Conservation (phyloP, 2,888 invertebrate species). For the Watsonalla binaria region DNA sequence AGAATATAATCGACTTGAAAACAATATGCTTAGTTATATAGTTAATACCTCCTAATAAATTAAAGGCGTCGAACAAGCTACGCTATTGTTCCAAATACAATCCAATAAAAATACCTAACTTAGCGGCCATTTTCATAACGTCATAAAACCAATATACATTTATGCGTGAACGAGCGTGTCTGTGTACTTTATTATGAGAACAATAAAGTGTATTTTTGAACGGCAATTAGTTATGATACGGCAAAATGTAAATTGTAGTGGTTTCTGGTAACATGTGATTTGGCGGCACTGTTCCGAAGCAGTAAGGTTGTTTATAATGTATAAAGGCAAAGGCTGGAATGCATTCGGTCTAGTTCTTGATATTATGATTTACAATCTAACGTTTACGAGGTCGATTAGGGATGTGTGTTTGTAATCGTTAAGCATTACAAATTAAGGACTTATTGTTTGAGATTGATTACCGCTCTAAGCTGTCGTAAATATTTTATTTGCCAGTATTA, state of each 20-base stretch:
- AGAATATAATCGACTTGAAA: background rate
- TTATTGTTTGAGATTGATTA: slow-evolving; percentile 2
- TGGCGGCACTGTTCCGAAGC: background rate
- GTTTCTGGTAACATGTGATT: slow-evolving; percentile 1
- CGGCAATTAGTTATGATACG: slow-evolving; percentile 17
- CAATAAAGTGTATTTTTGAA: slow-evolving; percentile 22
- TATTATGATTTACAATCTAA: slow-evolving; percentile 38
- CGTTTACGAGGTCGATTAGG: slow-evolving; percentile 38
- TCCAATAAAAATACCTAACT: slow-evolving; percentile 44
- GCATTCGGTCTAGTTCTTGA: slow-evolving; percentile 19
- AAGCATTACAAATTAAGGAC: slow-evolving; percentile 24
- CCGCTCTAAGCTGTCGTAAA: background rate
- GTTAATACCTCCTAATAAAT: background rate
- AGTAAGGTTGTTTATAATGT: background rate
- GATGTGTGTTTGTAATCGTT: slow-evolving; percentile 26
- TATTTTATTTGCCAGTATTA: background rate
- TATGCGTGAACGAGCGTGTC: slow-evolving; percentile 16
- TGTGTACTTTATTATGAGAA: slow-evolving; percentile 5
- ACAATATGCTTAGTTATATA: background rate
- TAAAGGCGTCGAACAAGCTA: background rate
- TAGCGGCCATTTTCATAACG: slow-evolving; percentile 42
- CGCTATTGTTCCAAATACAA: slow-evolving; percentile 40
- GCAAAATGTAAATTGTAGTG: background rate
- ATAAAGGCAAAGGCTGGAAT: slow-evolving; percentile 3
- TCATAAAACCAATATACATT: slow-evolving; percentile 30